phyloP scores from a whole-genome alignment of 2,797 vertebrate genomes.

The Spondyliosoma cantharus region DNA sequence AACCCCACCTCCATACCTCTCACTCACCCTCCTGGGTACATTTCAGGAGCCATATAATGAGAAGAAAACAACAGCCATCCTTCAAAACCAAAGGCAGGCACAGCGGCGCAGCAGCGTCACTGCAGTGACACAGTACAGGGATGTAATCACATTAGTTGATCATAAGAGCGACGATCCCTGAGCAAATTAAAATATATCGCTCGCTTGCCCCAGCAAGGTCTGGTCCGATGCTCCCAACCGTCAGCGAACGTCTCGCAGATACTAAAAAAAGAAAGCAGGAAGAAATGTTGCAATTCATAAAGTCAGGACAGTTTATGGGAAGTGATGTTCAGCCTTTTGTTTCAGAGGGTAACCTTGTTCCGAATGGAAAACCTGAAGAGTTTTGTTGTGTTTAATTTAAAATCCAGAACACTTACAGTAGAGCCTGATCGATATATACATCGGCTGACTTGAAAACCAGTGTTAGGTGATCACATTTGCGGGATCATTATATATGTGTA shows the following conservation, averaged over 20 bases:
- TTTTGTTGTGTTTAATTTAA: not conserved
- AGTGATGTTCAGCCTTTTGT: not conserved
- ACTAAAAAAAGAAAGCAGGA: constrained; percentile 1
- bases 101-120: constrained; percentile 22
- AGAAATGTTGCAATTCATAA: not conserved
- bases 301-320: not conserved
- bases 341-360: constrained; percentile 4
- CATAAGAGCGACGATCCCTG: constrained; percentile 28
- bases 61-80: constrained; percentile 73
- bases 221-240: constrained; percentile 7
- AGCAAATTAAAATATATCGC: constrained; percentile 64
- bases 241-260: constrained; percentile 12
- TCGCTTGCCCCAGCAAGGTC: constrained; percentile 13
- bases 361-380: constrained; percentile 59
- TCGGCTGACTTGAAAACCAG: no score
- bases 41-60: constrained; percentile 73
- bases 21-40: constrained; percentile 57
- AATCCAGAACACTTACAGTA: not conserved
- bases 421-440: no score
- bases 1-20: constrained; percentile 43
- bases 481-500: no score
- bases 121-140: constrained; percentile 40
- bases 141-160: constrained; percentile 65
- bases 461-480: no score
- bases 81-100: constrained; percentile 54